These are phyloP conservation scores for Aricia agestis DNA, from an alignment of 1,140 invertebrate species.

Conservation along the genomic window DNA sequence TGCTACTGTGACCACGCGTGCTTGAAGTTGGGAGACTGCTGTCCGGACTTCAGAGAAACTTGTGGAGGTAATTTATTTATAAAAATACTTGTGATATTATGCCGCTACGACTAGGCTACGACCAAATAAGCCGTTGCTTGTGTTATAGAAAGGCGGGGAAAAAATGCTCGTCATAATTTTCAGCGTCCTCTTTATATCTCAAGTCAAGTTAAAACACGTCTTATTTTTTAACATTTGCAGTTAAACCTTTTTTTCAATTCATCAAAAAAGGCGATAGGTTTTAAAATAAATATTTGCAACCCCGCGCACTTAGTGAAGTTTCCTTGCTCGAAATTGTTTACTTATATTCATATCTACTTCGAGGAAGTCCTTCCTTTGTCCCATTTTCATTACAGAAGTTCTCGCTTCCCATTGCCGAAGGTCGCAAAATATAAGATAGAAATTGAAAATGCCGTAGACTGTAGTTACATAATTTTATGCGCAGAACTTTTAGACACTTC, in stretches of 20 bases:
- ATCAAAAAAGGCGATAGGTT: no score
- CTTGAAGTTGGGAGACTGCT: constrained; percentile 90
- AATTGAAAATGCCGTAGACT: neutral
- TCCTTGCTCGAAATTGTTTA: neutral
- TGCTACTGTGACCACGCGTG: constrained; percentile 94
- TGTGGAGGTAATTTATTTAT: constrained; percentile 83
- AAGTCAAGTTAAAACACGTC: no score
- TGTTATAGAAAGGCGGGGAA: no score
- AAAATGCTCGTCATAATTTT: neutral
- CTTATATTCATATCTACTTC: neutral
- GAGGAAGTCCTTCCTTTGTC: neutral
- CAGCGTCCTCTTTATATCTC: no score
- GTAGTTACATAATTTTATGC: neutral
- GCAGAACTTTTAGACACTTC: neutral
- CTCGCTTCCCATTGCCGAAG: neutral
- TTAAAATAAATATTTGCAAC: neutral
- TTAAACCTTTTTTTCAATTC: no score
- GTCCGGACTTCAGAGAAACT: constrained; percentile 88
- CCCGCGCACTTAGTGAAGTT: neutral
- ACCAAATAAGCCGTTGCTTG: no score
- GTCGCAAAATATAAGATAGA: neutral
- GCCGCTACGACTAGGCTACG: no score
- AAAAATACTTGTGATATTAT: neutral
- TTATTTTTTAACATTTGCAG: no score
- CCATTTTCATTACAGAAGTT: neutral